Conservation (phyloP, 1,140 invertebrate genomes). For the Drosophila rhopaloa region DNA sequence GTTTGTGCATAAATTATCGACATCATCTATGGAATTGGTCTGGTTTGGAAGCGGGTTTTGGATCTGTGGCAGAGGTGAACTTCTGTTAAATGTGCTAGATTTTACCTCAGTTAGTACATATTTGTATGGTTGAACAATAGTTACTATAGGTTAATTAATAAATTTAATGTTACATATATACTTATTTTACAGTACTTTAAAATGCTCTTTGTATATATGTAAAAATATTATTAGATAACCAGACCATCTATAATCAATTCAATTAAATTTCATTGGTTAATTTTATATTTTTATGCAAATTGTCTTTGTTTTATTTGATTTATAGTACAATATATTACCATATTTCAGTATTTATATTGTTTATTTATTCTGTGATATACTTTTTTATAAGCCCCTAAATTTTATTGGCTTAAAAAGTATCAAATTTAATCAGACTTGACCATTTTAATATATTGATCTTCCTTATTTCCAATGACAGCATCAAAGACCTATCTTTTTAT, state of each 20-base stretch:
- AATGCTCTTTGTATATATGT: too few species aligned
- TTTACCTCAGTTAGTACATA: too few species aligned
- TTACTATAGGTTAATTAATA: too few species aligned
- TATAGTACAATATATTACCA: too few species aligned
- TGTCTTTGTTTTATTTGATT: too few species aligned
- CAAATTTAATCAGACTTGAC: not conserved
- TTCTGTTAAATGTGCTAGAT: not conserved
- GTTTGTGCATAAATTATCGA: conserved; percentile 68
- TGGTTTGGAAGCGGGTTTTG: conserved; percentile 24
- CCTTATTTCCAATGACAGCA: conserved; percentile 2
- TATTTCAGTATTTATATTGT: too few species aligned
- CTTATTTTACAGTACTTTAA: not conserved
- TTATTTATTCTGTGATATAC: not conserved
- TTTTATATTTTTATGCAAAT: too few species aligned
- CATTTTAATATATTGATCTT: not conserved
- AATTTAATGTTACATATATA: too few species aligned
- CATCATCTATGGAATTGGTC: conserved; percentile 26
- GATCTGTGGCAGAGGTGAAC: conserved; percentile 1
- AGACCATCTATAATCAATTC: too few species aligned
- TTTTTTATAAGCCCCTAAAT: not conserved
- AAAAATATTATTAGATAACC: too few species aligned
- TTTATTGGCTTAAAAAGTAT: not conserved
- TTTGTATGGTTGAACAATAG: too few species aligned
- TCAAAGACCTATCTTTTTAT: not conserved
- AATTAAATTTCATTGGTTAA: too few species aligned